Conservation (phyloP, 2,797 vertebrate species). For the Coranthus polyacanthus region DNA sequence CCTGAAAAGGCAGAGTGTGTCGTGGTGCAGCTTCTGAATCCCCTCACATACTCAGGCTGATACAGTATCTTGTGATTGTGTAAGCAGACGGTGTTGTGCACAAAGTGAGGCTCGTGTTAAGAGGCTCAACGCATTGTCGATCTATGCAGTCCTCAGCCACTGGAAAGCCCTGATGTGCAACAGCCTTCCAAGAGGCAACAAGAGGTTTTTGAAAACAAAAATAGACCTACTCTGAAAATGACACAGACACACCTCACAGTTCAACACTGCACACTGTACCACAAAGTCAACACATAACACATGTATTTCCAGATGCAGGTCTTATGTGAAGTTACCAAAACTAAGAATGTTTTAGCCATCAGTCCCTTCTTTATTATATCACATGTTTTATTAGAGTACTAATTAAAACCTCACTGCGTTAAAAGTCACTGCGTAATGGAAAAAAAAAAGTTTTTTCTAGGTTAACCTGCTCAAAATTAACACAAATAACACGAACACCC, state of each 20-base stretch:
- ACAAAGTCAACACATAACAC: slow-evolving; percentile 1
- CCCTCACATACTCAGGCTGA: slow-evolving; percentile 34
- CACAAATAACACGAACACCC: not conserved
- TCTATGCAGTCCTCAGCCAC: slow-evolving; percentile 23
- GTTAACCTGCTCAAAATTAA: not conserved
- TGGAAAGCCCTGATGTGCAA: slow-evolving; percentile 43
- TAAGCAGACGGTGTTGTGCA: slow-evolving; percentile 28
- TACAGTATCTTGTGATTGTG: slow-evolving; percentile 46
- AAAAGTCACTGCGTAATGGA: no score
- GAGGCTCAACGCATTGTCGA: slow-evolving; percentile 29
- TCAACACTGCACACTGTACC: not conserved
- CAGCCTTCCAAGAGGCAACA: slow-evolving; percentile 32
- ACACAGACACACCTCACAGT: slow-evolving; percentile 34
- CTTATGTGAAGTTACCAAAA: not conserved
- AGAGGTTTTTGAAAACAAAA: slow-evolving; percentile 56
- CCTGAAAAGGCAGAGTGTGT: slow-evolving; percentile 38
- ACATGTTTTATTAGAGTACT: not conserved
- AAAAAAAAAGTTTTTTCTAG: not conserved
- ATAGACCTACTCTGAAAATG: slow-evolving; percentile 51
- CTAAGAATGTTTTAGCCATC: not conserved
- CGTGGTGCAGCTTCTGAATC: slow-evolving; percentile 26
- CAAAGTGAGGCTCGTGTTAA: slow-evolving; percentile 35
- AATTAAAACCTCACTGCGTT: not conserved
- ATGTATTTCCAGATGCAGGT: not conserved
- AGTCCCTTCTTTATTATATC: not conserved